These are phyloP conservation scores for Bovichtus variegatus DNA, from an alignment of 2,797 vertebrate species.

Conservation along the genomic window DNA sequence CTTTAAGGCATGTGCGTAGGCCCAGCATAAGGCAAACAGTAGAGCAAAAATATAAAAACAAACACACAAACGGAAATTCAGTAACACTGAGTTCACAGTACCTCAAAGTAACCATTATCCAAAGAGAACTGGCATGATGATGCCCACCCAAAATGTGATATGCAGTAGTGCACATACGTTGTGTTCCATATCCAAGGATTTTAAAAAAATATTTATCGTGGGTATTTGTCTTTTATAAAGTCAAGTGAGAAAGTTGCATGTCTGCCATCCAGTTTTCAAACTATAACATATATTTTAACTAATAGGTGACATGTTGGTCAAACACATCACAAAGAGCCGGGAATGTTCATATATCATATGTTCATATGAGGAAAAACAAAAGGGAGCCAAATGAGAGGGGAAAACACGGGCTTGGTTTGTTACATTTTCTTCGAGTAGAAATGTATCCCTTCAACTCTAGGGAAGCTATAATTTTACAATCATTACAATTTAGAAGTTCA, in stretches of 20 bases:
- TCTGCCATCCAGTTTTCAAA: slow-evolving; percentile 34
- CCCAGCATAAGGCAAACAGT: slow-evolving; percentile 32
- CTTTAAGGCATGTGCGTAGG: slow-evolving; percentile 42
- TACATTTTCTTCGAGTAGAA: slow-evolving; percentile 7
- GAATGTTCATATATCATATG: slow-evolving; percentile 14
- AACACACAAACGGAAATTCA: slow-evolving; percentile 40
- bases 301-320: not conserved
- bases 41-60: slow-evolving; percentile 29
- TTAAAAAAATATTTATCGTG: not conserved
- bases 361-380: not conserved
- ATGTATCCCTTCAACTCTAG: no score
- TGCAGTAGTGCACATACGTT: slow-evolving; percentile 22
- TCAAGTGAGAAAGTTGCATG: not conserved
- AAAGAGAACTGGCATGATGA: slow-evolving; percentile 22
- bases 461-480: not conserved
- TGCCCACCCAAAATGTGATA: slow-evolving; percentile 14
- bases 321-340: slow-evolving; percentile 14
- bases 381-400: slow-evolving; percentile 1
- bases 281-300: slow-evolving; percentile 23
- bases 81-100: slow-evolving; percentile 75
- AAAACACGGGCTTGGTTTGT: not conserved
- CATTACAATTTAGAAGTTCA: not conserved
- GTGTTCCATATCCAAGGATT: slow-evolving; percentile 22
- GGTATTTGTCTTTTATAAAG: not conserved
- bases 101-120: slow-evolving; percentile 48